Evolutionary conservation across 2,888 invertebrate species (phyloP).

Genomic region (Rapana venosa): DNA sequence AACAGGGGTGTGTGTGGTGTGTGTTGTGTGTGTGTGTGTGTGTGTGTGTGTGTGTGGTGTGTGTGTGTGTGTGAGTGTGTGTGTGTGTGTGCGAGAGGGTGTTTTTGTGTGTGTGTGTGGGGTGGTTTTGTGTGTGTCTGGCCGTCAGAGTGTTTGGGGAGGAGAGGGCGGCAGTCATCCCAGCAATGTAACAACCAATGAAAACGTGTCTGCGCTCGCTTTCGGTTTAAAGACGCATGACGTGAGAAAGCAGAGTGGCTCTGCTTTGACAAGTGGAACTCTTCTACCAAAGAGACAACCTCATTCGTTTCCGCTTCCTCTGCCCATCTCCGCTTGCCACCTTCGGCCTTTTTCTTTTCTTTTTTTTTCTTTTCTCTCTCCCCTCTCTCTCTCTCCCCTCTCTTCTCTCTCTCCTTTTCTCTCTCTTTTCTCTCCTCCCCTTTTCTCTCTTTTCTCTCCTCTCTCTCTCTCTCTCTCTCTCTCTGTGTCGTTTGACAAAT

Average conservation of each 20-base stretch:
- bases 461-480: no score
- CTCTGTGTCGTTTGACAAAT: no score
- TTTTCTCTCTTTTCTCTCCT: no score
- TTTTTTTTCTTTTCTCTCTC: neutral
- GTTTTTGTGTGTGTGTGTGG: neutral
- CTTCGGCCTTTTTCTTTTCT: neutral
- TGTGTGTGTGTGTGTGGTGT: neutral
- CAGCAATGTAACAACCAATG: neutral
- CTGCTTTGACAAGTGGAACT: conserved; percentile 17
- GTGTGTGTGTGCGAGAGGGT: neutral
- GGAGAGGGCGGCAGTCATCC: neutral
- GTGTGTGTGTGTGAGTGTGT: neutral
- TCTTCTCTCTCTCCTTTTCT: no score
- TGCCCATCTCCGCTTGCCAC: neutral
- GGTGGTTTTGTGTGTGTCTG: neutral
- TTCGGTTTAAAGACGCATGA: conserved; percentile 31
- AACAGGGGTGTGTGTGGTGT: neutral
- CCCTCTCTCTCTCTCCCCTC: no score
- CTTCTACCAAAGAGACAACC: conserved; percentile 19
- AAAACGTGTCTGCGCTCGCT: conserved; percentile 26
- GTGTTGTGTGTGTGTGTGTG: no score
- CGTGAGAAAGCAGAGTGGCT: conserved; percentile 2
- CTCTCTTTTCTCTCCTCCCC: no score
- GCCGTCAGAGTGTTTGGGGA: neutral
- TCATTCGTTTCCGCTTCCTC: conserved; percentile 17